phyloP scores from a whole-genome alignment of 2,797 vertebrate genomes.

The Sphenopsis melanotis region DNA sequence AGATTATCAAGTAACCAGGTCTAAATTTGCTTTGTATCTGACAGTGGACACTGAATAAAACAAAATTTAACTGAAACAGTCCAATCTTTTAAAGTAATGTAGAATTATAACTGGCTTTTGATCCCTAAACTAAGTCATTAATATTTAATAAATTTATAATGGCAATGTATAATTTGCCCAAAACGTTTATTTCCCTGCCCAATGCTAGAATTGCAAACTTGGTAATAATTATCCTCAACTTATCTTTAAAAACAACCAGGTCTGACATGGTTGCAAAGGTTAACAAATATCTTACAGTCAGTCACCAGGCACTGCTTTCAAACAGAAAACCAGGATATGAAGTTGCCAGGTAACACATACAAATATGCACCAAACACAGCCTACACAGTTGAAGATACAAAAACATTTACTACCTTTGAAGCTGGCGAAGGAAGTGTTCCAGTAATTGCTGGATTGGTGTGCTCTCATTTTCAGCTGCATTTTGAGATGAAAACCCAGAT shows the following conservation, averaged over 20 bases:
- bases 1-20: not conserved
- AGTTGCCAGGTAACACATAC: not conserved
- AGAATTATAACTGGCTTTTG: not conserved
- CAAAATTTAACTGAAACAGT: not conserved
- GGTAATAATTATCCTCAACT: not conserved
- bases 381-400: not conserved
- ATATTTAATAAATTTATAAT: not conserved
- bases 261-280: not conserved
- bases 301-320: not conserved
- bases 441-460: slow-evolving; percentile 93
- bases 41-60: not conserved
- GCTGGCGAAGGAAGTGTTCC: slow-evolving; percentile 94
- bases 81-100: not conserved
- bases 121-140: not conserved
- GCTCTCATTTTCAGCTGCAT: slow-evolving; percentile 85
- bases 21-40: not conserved
- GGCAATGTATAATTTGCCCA: not conserved
- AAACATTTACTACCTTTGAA: slow-evolving; percentile 83
- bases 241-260: not conserved
- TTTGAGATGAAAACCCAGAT: not conserved
- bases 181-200: not conserved
- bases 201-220: not conserved
- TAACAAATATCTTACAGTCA: not conserved
- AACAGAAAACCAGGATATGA: not conserved
- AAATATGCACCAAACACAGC: not conserved